phyloP scores from a whole-genome alignment of 2,888 invertebrate genomes.

The Actias luna region DNA sequence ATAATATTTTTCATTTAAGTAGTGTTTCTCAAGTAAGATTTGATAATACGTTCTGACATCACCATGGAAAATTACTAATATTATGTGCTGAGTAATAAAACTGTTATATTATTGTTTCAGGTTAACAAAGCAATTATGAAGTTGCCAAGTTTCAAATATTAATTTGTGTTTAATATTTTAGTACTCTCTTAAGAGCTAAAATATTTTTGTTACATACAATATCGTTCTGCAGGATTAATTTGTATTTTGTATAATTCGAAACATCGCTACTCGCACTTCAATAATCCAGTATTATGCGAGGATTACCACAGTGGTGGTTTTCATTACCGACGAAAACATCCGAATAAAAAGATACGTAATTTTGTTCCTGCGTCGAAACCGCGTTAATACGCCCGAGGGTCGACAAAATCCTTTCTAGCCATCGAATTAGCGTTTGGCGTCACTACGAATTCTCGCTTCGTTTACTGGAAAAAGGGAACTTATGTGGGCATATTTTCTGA shows the following conservation, averaged over 20 bases:
- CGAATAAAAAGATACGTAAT: slow-evolving; percentile 61
- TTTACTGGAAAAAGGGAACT: background rate
- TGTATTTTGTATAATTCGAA: slow-evolving; percentile 8
- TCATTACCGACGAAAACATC: slow-evolving; percentile 54
- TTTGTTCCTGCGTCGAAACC: slow-evolving; percentile 56
- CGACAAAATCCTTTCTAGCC: slow-evolving; percentile 50
- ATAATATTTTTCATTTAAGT: no score
- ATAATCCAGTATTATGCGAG: slow-evolving; percentile 37
- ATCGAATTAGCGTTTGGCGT: slow-evolving; percentile 50
- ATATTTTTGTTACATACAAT: no score
- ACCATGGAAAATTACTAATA: no score
- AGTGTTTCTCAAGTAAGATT: no score
- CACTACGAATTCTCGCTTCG: slow-evolving; percentile 33
- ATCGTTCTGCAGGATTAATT: background rate
- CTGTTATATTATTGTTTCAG: no score
- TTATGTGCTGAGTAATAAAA: no score
- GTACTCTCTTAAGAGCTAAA: background rate
- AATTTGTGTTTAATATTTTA: background rate
- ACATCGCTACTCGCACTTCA: slow-evolving; percentile 29
- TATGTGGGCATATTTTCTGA: background rate
- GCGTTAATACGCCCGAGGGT: slow-evolving; percentile 58
- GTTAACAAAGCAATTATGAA: no score
- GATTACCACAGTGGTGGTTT: slow-evolving; percentile 49
- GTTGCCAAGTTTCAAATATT: no score
- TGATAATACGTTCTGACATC: no score